phyloP scores from a whole-genome alignment of 2,888 invertebrate species.

The Caradrina kadenii region DNA sequence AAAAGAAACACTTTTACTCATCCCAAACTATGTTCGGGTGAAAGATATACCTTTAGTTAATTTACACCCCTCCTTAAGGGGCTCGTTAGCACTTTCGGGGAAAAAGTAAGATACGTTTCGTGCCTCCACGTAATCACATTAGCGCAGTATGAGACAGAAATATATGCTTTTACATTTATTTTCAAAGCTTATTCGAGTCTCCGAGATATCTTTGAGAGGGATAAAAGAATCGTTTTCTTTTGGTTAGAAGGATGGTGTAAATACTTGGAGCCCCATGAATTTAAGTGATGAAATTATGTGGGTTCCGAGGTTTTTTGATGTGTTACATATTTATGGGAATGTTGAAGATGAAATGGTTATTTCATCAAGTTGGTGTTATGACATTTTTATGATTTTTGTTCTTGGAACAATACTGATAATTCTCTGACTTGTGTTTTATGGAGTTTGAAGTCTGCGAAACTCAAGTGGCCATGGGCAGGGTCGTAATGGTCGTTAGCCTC shows the following conservation, averaged over 20 bases:
- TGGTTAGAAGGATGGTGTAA: slow-evolving; percentile 47
- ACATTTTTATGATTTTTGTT: slow-evolving; percentile 10
- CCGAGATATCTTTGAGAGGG: slow-evolving; percentile 53
- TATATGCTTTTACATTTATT: slow-evolving; percentile 66
- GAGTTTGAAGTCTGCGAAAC: no score
- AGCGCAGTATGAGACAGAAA: slow-evolving; percentile 64
- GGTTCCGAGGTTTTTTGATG: slow-evolving; percentile 35
- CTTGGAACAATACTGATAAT: not conserved
- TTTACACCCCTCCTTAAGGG: slow-evolving; percentile 68
- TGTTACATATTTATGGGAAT: slow-evolving; percentile 41
- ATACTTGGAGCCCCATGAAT: slow-evolving; percentile 42
- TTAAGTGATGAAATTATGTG: slow-evolving; percentile 55
- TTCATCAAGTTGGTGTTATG: slow-evolving; percentile 10
- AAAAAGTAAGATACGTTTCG: slow-evolving; percentile 69
- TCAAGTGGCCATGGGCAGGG: no score
- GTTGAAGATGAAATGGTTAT: slow-evolving; percentile 12
- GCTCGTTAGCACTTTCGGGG: slow-evolving; percentile 74
- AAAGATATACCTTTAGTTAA: slow-evolving; percentile 66
- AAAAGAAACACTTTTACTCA: slow-evolving; percentile 44
- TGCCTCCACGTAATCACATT: slow-evolving; percentile 73
- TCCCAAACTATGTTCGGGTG: slow-evolving; percentile 46
- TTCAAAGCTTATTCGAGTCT: slow-evolving; percentile 61
- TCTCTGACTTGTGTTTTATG: not conserved
- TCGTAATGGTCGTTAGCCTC: no score
- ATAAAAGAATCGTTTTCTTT: slow-evolving; percentile 64